These are phyloP conservation scores for Lepidurus couesii DNA, from an alignment of 1,140 invertebrate species.

Conservation along the genomic window DNA sequence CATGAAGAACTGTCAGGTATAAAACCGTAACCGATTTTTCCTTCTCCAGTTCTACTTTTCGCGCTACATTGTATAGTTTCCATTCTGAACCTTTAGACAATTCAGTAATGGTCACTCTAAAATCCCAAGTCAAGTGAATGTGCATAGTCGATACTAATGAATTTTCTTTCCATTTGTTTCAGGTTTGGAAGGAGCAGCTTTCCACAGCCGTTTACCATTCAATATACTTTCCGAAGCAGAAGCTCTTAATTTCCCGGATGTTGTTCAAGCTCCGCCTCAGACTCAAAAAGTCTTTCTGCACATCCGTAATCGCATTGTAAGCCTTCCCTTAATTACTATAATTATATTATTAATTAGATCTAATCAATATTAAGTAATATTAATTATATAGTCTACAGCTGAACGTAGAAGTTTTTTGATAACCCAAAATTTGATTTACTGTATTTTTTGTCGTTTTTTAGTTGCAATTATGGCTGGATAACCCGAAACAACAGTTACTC, in stretches of 20 bases:
- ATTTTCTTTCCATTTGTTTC: slow-evolving; percentile 28
- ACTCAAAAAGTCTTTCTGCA: slow-evolving; percentile 87
- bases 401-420: not conserved
- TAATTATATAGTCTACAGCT: slow-evolving; percentile 27
- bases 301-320: slow-evolving; percentile 79
- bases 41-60: not conserved
- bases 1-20: slow-evolving; percentile 46
- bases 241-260: slow-evolving; percentile 87
- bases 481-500: slow-evolving; percentile 86
- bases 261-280: slow-evolving; percentile 69
- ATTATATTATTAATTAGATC: too few relatives aligned
- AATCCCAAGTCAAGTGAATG: too few relatives aligned
- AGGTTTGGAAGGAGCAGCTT: slow-evolving; percentile 84
- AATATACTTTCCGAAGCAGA: slow-evolving; percentile 93
- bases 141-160: not conserved
- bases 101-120: too few relatives aligned
- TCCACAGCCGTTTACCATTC: slow-evolving; percentile 86
- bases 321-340: slow-evolving; percentile 26
- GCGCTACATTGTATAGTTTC: not conserved
- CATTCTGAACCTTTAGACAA: not conserved
- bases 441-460: slow-evolving; percentile 41
- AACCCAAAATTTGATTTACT: slow-evolving; percentile 7
- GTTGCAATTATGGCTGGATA: slow-evolving; percentile 94
- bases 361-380: slow-evolving; percentile 18
- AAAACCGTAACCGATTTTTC: not conserved